Evolutionary conservation across 1,140 invertebrate species (phyloP).

Genomic region (Phocides pigmalion): DNA sequence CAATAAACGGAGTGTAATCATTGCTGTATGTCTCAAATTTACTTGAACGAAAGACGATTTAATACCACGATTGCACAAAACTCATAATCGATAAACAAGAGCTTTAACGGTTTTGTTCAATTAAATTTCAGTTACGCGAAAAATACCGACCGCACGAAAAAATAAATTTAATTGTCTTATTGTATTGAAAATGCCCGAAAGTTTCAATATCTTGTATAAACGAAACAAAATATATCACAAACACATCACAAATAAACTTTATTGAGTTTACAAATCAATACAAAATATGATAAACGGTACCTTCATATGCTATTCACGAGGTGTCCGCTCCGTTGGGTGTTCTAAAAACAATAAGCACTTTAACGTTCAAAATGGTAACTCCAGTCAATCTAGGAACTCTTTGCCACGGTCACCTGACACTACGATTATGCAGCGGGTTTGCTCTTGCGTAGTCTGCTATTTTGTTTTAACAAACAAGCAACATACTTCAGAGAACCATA

Average conservation of each 20-base stretch:
- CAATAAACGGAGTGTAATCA: no score
- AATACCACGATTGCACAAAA: no score
- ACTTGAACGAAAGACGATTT: no score
- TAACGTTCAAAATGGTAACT: slow-evolving; percentile 34
- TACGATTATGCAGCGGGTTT: background rate
- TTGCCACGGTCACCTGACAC: slow-evolving; percentile 31
- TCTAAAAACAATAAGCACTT: slow-evolving; percentile 47
- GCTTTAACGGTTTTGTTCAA: no score
- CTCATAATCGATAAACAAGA: no score
- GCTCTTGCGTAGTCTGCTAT: background rate
- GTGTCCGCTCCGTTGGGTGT: slow-evolving; percentile 35
- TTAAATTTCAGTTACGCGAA: no score
- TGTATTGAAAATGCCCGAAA: no score
- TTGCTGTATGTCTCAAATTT: no score
- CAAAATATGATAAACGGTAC: slow-evolving; percentile 17
- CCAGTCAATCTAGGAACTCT: slow-evolving; percentile 39
- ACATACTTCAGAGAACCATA: no score
- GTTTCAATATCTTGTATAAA: no score
- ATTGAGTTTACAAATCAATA: background rate
- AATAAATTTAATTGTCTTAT: no score
- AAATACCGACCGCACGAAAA: no score
- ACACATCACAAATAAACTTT: background rate
- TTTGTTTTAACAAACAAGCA: background rate
- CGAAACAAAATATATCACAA: background rate
- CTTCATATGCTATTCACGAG: slow-evolving; percentile 30